These are phyloP conservation scores for Pentamera pediparva DNA, from an alignment of 53 echinoderm and acorn worm genomes.

Conservation along the genomic window DNA sequence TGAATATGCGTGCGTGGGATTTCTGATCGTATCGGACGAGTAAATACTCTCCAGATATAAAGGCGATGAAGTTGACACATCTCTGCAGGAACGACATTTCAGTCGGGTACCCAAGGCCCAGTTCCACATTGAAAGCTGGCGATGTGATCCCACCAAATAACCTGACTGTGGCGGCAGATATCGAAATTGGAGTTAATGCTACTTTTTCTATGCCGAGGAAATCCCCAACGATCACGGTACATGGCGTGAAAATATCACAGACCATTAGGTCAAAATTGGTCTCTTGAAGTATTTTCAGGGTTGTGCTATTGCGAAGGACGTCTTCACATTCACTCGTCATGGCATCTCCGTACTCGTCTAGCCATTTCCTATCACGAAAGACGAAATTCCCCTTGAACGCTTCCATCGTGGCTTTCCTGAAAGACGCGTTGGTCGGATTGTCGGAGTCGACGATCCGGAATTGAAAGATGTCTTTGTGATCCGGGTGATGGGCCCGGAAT, in stretches of 20 bases:
- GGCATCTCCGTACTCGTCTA: background rate
- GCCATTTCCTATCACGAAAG: background rate
- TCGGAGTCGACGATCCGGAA: background rate
- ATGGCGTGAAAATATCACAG: background rate
- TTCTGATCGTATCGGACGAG: too few species aligned
- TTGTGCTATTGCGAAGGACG: background rate
- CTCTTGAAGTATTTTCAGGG: background rate
- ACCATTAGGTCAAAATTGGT: background rate
- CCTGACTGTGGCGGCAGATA: background rate
- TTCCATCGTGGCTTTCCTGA: background rate
- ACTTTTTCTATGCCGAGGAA: background rate
- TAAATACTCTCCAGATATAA: background rate
- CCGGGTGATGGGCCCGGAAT: background rate
- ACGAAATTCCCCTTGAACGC: background rate
- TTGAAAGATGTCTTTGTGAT: background rate
- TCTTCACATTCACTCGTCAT: conserved; percentile 2
- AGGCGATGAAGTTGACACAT: background rate
- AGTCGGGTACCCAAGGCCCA: background rate
- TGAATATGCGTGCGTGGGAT: too few species aligned
- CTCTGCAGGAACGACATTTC: conserved; percentile 7
- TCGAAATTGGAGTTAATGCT: background rate
- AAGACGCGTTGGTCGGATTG: background rate
- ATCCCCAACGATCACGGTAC: background rate
- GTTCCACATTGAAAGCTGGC: background rate
- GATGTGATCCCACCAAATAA: background rate